Conservation (phyloP, 2,113 vertebrate genomes). For the Hemichromis elongatus region DNA sequence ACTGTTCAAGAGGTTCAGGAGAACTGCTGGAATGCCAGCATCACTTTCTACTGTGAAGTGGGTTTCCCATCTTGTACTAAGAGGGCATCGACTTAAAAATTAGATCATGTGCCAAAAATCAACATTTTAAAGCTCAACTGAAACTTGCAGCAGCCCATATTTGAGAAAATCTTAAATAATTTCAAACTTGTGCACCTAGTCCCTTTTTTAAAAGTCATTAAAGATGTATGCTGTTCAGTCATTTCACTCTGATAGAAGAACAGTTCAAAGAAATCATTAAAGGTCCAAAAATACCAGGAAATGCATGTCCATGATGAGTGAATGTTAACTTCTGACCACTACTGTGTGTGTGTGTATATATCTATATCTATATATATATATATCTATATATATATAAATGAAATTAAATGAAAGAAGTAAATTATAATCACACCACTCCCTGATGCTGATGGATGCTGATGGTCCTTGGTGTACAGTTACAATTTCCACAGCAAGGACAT, state of each 20-base stretch:
- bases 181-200: no score
- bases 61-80: background rate
- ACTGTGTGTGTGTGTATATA: no score
- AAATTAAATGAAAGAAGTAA: background rate
- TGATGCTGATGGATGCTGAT: background rate
- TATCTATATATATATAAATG: no score
- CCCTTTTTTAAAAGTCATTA: background rate
- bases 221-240: background rate
- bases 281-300: background rate
- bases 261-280: background rate
- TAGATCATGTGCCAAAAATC: no score
- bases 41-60: background rate
- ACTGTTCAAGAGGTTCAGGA: background rate
- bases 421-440: background rate
- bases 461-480: constrained; percentile 17
- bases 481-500: constrained; percentile 22
- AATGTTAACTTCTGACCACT: background rate
- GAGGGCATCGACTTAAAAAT: background rate
- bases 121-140: background rate
- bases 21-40: background rate
- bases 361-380: no score
- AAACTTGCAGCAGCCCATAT: background rate
- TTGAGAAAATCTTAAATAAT: no score
- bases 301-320: background rate
- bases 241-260: background rate